A percentile compares a stretch with the other conserved stretches of the same genome.
These are phyloP conservation scores for Pseudorhiza aurosa DNA, from an alignment of 30 jellyfish, hydroid and myxozoan species.

Conservation along the genomic window DNA sequence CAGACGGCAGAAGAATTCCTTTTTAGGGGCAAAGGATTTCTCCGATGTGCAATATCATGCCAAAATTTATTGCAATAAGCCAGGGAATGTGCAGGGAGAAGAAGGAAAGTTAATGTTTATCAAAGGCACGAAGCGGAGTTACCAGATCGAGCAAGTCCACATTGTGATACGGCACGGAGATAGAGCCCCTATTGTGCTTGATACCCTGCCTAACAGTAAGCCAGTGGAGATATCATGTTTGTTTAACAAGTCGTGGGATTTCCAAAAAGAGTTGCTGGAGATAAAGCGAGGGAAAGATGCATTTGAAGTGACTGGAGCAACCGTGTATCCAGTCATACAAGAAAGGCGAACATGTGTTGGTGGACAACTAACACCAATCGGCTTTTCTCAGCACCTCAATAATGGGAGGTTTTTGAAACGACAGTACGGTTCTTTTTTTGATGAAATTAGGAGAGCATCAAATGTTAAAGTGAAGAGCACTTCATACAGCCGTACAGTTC, in stretches of 20 bases:
- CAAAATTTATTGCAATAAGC: slow-evolving; percentile 66
- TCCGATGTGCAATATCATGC: slow-evolving; percentile 10
- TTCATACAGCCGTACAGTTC: slow-evolving; percentile 90
- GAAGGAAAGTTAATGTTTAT: slow-evolving; percentile 42
- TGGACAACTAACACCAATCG: slow-evolving; percentile 96
- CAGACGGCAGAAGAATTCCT: neutral
- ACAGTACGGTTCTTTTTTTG: slow-evolving; percentile 44
- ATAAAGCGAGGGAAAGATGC: slow-evolving; percentile 13
- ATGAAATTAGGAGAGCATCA: neutral
- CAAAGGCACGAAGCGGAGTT: slow-evolving; percentile 4
- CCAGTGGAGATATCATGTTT: slow-evolving; percentile 84
- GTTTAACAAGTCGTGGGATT: slow-evolving; percentile 40
- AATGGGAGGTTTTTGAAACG: slow-evolving; percentile 71
- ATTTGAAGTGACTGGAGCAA: slow-evolving; percentile 56
- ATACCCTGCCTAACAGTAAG: slow-evolving; percentile 79
- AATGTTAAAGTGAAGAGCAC: slow-evolving; percentile 76
- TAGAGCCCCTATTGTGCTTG: slow-evolving; percentile 87
- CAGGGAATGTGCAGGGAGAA: slow-evolving; percentile 75
- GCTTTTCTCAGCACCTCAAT: slow-evolving; percentile 82
- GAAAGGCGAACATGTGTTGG: slow-evolving; percentile 73
- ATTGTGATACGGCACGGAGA: slow-evolving; percentile 95
- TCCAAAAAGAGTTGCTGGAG: slow-evolving; percentile 13
- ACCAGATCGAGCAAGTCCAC: slow-evolving; percentile 73
- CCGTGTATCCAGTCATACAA: slow-evolving; percentile 26
- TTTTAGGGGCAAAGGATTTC: neutral